These are phyloP conservation scores for Lepilemur ruficaudatus DNA, from an alignment of 2,797 vertebrate species.

Conservation along the genomic window DNA sequence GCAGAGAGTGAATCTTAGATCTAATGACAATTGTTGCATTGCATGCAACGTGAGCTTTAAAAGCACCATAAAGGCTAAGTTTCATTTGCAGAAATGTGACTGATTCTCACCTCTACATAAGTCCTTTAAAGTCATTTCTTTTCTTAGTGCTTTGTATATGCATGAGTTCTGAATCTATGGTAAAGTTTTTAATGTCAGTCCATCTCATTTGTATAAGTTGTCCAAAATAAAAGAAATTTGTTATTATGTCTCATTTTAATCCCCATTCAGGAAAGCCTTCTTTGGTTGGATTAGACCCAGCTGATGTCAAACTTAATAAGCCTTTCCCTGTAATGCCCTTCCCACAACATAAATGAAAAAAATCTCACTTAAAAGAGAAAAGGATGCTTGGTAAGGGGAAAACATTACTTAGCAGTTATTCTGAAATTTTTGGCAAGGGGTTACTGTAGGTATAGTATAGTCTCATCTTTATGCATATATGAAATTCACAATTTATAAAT, in stretches of 20 bases:
- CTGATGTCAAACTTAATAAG: background rate
- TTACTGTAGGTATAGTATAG: background rate
- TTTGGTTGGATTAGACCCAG: background rate
- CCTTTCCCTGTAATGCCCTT: background rate
- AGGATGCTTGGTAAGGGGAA: background rate
- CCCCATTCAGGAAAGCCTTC: background rate
- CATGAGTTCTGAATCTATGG: background rate
- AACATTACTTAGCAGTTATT: background rate
- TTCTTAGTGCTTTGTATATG: background rate
- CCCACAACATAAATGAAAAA: background rate
- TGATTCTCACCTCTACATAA: background rate
- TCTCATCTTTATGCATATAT: background rate
- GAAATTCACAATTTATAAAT: background rate
- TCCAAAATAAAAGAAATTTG: background rate
- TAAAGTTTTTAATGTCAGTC: background rate
- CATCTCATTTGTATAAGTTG: background rate
- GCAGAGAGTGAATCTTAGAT: background rate
- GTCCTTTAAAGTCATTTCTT: background rate
- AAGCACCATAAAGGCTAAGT: background rate
- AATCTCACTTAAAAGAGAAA: background rate
- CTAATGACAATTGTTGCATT: background rate
- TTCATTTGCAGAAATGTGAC: background rate
- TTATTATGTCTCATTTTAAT: slow-evolving; percentile 23
- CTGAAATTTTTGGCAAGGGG: background rate
- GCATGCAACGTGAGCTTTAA: background rate